Base-by-base conservation (phyloP, 2,113 vertebrate species). In the Heloderma charlesbogerti region DNA sequence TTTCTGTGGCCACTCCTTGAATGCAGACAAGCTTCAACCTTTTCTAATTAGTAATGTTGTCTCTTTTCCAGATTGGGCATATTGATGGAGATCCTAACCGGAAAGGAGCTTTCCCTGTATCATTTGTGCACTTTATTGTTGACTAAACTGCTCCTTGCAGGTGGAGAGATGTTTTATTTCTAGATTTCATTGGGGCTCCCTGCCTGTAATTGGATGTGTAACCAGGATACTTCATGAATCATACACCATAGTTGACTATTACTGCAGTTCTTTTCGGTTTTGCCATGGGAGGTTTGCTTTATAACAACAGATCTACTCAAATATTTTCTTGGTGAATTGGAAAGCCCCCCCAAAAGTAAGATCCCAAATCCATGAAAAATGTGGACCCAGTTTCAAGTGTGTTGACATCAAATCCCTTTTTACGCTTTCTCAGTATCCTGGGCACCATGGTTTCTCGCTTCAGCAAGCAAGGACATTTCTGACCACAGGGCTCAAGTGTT, bases 101-200 rank as follows among this genome's bases (percentile, higher is more conserved):
- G 79, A 98, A 97, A 92, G 99, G 99, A 88, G 98, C 94, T 8
- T 99, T 99, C 91, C 99, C 99, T 0, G 97, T 99, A 77, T 98
- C 99, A 4, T 99, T 99, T 71, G 99, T 99, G 93, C 99, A 99
- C 98, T 98, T 99, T 97, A 98, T 98, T 94, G 98, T 98, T 8
- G 99, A 99, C 95, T 99, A 96, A 99, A 93, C 77, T 90, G 90
- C 96, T 94, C 88, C 96, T 91, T 94, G 92, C 94, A 91, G 89
- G 57, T 91, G 85, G 88, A 95, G 89, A 95, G 88, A 94, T 89
- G 92, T 94, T 89, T 93, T 87, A 90, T 94, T 93, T 89, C 94
- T 94, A 95, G 91, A 83, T 0, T 90, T 94, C 88, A 93, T 79
- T 89, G 40, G 90, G 66, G 87, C 57, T 51, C 60, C 84, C 94